Conservation (phyloP, 2,888 invertebrate genomes). For the Cerastis rubricosa region DNA sequence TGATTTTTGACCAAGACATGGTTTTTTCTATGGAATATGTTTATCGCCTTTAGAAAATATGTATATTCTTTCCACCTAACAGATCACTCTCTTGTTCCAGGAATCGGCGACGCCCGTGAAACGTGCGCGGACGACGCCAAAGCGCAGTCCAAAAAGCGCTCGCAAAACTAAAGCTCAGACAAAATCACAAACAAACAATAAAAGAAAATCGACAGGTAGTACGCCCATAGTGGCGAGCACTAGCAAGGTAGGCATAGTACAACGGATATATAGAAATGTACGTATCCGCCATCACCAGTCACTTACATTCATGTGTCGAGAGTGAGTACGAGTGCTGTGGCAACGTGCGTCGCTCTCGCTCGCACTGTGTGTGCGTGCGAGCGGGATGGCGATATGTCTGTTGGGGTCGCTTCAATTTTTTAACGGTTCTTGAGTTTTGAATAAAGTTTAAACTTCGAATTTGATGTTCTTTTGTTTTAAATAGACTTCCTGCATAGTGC, state of each 20-base stretch:
- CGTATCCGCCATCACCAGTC: conserved; percentile 88
- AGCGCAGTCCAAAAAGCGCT: conserved; percentile 84
- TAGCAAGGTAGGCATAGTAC: conserved; percentile 91
- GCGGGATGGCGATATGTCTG: conserved; percentile 68
- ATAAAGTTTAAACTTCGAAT: background rate
- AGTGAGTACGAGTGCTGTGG: conserved; percentile 74
- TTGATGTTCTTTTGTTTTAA: background rate
- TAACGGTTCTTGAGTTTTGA: background rate
- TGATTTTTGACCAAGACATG: background rate
- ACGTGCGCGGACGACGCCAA: conserved; percentile 82
- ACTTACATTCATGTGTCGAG: conserved; percentile 83
- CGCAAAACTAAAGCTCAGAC: conserved; percentile 77
- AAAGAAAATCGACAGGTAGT: conserved; percentile 86
- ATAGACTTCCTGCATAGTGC: background rate
- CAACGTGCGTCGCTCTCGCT: conserved; percentile 70
- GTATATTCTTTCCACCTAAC: conserved; percentile 17
- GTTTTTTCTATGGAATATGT: background rate
- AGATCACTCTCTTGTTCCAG: conserved; percentile 67
- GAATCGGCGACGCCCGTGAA: conserved; percentile 82
- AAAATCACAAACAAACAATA: conserved; percentile 77
- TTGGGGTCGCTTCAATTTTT: conserved; percentile 37
- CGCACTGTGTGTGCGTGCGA: conserved; percentile 63
- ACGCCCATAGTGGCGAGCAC: conserved; percentile 85
- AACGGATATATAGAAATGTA: conserved; percentile 91
- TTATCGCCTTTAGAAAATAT: background rate